Evolutionary conservation across 2,888 invertebrate genomes (phyloP).

Genomic region (Mythimna pallens): DNA sequence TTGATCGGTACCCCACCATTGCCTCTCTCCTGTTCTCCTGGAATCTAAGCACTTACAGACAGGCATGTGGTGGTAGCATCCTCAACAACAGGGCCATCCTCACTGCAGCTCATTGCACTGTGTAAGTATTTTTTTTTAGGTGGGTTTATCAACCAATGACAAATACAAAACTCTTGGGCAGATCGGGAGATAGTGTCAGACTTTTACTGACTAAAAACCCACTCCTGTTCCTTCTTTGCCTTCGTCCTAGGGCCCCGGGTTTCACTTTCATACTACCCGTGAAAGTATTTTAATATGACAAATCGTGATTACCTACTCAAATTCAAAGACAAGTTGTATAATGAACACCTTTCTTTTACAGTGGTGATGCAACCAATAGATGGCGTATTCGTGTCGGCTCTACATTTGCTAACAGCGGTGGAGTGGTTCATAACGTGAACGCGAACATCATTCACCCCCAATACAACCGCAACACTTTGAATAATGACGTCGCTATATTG

Average conservation of each 20-base stretch:
- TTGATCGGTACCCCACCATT: conserved; percentile 59
- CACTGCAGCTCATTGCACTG: conserved; percentile 62
- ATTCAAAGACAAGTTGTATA: too few relatives aligned
- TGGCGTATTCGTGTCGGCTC: conserved; percentile 72
- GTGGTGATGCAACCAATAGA: conserved; percentile 54
- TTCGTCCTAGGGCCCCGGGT: too few relatives aligned
- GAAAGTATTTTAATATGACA: too few relatives aligned
- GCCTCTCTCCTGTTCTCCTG: conserved; percentile 58
- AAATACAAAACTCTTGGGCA: too few relatives aligned
- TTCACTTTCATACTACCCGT: too few relatives aligned
- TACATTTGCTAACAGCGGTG: conserved; percentile 68
- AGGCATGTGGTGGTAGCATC: conserved; percentile 67
- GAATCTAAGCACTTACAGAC: conserved; percentile 37
- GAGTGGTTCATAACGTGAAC: conserved; percentile 57
- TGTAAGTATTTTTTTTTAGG: conserved; percentile 21
- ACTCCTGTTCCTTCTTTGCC: too few relatives aligned
- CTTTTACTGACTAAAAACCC: too few relatives aligned
- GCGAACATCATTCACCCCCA: conserved; percentile 60
- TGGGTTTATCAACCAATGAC: too few relatives aligned
- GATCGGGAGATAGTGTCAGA: too few relatives aligned
- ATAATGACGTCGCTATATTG: conserved; percentile 71
- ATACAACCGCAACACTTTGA: conserved; percentile 52
- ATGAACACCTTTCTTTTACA: conserved; percentile 31
- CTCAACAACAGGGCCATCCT: conserved; percentile 65
- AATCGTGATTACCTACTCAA: too few relatives aligned